Evolutionary conservation across 2,888 invertebrate genomes (phyloP).

Genomic region (Sarcophaga carnaria): DNA sequence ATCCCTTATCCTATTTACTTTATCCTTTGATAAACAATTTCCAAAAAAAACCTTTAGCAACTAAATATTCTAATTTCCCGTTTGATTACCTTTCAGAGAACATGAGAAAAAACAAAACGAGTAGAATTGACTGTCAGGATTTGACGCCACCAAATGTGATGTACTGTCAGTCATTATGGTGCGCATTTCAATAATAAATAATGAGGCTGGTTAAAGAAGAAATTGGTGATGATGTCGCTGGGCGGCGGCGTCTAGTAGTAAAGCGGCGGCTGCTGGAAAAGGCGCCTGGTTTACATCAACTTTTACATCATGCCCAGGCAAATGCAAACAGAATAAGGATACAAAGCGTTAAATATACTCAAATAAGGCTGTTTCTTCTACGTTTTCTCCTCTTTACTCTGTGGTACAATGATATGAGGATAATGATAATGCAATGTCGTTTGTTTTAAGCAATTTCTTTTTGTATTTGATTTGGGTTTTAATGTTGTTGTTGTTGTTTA

Average conservation of each 20-base stretch:
- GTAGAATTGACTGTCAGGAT: slow-evolving; percentile 37
- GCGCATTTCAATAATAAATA: slow-evolving; percentile 56
- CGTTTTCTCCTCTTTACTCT: not conserved
- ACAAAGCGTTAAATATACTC: slow-evolving; percentile 65
- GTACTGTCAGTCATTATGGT: slow-evolving; percentile 47
- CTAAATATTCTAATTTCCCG: not conserved
- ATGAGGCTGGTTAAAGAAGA: slow-evolving; percentile 42
- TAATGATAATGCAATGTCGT: slow-evolving; percentile 60
- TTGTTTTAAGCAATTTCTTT: slow-evolving; percentile 49
- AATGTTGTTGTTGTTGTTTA: not conserved
- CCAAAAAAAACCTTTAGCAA: no score
- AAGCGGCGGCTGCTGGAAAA: slow-evolving; percentile 1
- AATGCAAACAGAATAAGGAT: slow-evolving; percentile 57
- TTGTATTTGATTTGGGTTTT: slow-evolving; percentile 30
- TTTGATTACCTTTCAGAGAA: not conserved
- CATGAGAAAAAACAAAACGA: not conserved
- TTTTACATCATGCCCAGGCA: slow-evolving; percentile 43
- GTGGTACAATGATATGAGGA: not conserved
- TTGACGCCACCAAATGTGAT: slow-evolving; percentile 60
- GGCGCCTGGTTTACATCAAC: slow-evolving; percentile 68
- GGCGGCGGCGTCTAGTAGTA: slow-evolving; percentile 32
- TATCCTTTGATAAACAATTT: no score
- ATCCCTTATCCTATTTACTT: no score
- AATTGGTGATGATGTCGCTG: slow-evolving; percentile 28
- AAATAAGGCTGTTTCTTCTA: not conserved